Conservation (phyloP, 2,888 invertebrate species). For the Ctenicera cuprea region DNA sequence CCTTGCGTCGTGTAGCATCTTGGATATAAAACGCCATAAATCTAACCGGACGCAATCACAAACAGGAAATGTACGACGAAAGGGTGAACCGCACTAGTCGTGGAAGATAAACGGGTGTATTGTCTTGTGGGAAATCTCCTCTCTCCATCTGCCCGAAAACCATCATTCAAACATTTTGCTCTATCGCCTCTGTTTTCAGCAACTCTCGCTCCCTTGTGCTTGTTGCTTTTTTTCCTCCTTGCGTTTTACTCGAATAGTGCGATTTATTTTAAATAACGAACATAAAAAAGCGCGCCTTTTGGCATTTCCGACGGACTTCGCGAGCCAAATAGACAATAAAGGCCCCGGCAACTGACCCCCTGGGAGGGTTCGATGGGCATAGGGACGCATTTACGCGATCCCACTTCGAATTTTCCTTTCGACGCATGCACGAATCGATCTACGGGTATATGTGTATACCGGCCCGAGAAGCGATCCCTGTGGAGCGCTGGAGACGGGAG, state of each 20-base stretch:
- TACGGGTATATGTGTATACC: conserved; percentile 21
- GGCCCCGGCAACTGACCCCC: conserved; percentile 29
- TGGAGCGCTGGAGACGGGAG: conserved; percentile 2
- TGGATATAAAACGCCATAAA: conserved; percentile 55
- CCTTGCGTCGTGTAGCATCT: conserved; percentile 11
- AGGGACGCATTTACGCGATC: conserved; percentile 28
- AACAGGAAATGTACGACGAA: conserved; percentile 60
- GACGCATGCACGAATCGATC: conserved; percentile 31
- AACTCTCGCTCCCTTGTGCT: not conserved
- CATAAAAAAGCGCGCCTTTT: conserved; percentile 39
- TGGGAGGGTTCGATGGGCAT: conserved; percentile 24
- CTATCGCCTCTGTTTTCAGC: conserved; percentile 22
- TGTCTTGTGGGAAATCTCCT: conserved; percentile 62
- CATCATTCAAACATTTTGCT: conserved; percentile 47
- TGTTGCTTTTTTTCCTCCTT: conserved; percentile 22
- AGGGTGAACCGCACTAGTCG: conserved; percentile 56
- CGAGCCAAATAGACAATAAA: conserved; percentile 35
- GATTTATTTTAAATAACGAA: conserved; percentile 40
- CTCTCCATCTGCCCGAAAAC: conserved; percentile 46
- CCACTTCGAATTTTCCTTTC: conserved; percentile 39
- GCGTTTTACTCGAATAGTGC: not conserved
- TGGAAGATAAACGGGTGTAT: conserved; percentile 57
- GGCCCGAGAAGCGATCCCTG: conserved; percentile 40
- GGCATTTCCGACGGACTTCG: conserved; percentile 19
- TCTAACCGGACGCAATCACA: conserved; percentile 62